A percentile compares a stretch with the other conserved stretches of the same genome.
These are phyloP conservation scores for Plutella xylostella DNA, from an alignment of 2,888 invertebrate species.

Conservation along the genomic window DNA sequence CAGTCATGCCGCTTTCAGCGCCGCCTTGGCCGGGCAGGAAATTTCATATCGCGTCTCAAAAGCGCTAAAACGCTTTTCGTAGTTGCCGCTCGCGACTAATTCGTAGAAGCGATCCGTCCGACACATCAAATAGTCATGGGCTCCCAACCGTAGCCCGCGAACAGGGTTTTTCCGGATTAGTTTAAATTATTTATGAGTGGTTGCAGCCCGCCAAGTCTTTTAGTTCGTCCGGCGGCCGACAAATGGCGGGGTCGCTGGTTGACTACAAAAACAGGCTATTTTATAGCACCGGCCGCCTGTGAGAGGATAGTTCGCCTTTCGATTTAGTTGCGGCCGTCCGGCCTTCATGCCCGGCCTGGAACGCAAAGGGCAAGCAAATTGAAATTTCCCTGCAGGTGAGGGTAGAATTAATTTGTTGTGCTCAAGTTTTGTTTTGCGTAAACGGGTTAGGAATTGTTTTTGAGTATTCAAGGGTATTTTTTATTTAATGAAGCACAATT, in stretches of 20 bases:
- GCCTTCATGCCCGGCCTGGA: conserved; percentile 4
- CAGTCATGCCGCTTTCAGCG: no score
- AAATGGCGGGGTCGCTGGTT: conserved; percentile 32
- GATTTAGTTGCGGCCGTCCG: conserved; percentile 37
- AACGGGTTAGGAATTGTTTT: no score
- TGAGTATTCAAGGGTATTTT: no score
- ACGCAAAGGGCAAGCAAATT: conserved; percentile 1
- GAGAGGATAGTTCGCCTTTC: conserved; percentile 53
- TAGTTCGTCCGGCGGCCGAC: conserved; percentile 16
- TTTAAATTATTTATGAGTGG: conserved; percentile 67
- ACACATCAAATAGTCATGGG: conserved; percentile 53
- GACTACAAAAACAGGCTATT: conserved; percentile 49
- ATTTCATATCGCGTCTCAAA: conserved; percentile 1
- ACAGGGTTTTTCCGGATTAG: conserved; percentile 61
- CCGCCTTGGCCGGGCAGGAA: not conserved
- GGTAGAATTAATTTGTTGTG: no score
- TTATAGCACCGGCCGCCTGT: conserved; percentile 30
- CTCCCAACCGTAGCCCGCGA: conserved; percentile 40
- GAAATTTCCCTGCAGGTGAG: not conserved
- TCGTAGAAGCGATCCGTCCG: conserved; percentile 14
- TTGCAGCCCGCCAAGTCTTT: conserved; percentile 12
- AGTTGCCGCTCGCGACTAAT: not conserved
- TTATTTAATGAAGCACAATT: no score
- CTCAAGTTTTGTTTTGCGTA: no score
- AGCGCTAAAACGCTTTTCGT: not conserved